Evolutionary conservation across 1,140 invertebrate species (phyloP), one percentile per base, ranked within the genome.

Genomic region (Babylonia areolata): DNA sequence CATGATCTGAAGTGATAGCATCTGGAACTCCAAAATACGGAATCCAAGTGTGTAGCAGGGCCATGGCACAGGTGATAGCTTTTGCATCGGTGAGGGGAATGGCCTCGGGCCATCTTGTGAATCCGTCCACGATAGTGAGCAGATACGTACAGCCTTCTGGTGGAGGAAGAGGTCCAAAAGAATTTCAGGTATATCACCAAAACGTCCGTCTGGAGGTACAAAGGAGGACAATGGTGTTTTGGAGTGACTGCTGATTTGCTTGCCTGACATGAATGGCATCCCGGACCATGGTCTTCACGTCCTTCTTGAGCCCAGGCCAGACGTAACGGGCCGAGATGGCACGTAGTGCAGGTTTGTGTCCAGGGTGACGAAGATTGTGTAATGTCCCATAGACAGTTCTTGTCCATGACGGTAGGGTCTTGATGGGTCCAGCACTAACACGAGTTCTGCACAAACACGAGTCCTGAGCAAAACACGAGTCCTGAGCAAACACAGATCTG

Each of bases 111-210:
- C 94, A 1, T 95, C 93, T 33, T 31, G 86, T 85, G 35, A 87
- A 87, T 35, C 58, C 5, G 92, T 90, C 77, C 12, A 81, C 51
- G 12, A 73, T 54, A 0, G 95, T 95, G 1, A 95, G 88, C 23
- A 89, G 46, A 87, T 85, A 95, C 95, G 23, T 39, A 39, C 64
- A 85, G 91, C 17, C 90, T 93, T 20, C 92, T 39, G 90, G 89
- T 9, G 84, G 82, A 37, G 94, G 94, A 1, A 96, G 79, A 0
- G 94, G 95, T 0, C 94, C 20, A 96, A 90, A 1, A 96, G 90
- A 89, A 96, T 95, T 0, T 95, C 86, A 87, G 95, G 94, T 0
- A 95, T 88, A 82, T 95, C 93, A 1, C 58, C 58, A 64, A 64
- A 64, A 20, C 58, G 58, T 64, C 58, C 23, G 20, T 64, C 58